Percentiles rank a stretch among this genome's conserved stretches.
Conservation (phyloP, 2,888 invertebrate genomes). For the Polydrusus pterygomalis region DNA sequence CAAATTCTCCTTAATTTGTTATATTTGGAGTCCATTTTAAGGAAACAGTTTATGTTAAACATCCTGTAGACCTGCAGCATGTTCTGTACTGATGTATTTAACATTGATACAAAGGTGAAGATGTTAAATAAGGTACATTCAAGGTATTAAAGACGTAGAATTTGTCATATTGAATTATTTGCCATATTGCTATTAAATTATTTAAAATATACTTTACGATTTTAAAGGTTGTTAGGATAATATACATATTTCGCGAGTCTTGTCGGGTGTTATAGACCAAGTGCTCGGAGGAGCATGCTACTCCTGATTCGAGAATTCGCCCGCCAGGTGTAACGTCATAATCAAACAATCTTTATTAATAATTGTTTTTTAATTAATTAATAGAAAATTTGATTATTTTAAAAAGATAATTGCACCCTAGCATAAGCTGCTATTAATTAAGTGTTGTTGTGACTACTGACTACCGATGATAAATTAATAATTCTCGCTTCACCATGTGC, state of each 20-base stretch:
- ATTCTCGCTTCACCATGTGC: constrained; percentile 29
- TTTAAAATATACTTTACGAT: neutral
- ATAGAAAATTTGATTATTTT: constrained; percentile 10
- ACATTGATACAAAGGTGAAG: too few species aligned
- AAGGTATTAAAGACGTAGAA: too few species aligned
- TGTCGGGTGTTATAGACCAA: constrained; percentile 17
- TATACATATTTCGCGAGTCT: neutral
- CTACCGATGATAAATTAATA: constrained; percentile 44
- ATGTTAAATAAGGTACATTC: too few species aligned
- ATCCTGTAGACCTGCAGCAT: too few species aligned
- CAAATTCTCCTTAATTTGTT: too few species aligned
- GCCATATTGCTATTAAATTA: too few species aligned
- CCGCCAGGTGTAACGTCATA: too few species aligned
- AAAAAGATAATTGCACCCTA: neutral
- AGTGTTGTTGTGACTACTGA: constrained; percentile 37
- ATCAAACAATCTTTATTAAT: too few species aligned
- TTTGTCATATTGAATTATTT: too few species aligned
- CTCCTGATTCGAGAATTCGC: neutral
- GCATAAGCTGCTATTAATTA: constrained; percentile 33
- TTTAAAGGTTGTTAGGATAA: neutral
- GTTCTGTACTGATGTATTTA: too few species aligned
- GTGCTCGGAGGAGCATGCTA: constrained; percentile 28
- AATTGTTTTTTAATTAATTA: neutral
- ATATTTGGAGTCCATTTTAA: too few species aligned
- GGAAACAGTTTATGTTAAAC: too few species aligned